These are phyloP conservation scores for Polypedilum vanderplanki DNA, from an alignment of 1,140 invertebrate genomes.

Conservation along the genomic window DNA sequence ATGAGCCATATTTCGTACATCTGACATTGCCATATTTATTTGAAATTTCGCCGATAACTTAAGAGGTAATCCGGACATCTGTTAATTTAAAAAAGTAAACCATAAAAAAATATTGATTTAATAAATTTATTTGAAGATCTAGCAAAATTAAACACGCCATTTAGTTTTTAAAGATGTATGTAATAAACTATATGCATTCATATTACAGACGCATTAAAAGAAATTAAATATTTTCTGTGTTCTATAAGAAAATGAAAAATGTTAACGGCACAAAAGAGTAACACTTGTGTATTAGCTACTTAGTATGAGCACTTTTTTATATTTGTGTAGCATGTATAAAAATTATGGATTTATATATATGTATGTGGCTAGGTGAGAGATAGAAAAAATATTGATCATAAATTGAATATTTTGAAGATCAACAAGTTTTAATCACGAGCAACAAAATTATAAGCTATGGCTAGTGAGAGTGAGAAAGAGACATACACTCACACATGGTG, in stretches of 20 bases:
- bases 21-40: constrained; percentile 72
- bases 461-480: not conserved
- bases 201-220: too few species aligned
- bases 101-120: not conserved
- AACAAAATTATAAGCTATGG: not conserved
- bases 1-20: constrained; percentile 55
- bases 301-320: too few species aligned
- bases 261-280: not conserved
- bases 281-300: not conserved
- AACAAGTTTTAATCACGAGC: constrained; percentile 5
- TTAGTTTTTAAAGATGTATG: too few species aligned
- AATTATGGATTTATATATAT: too few species aligned
- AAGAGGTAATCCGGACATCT: constrained; percentile 66
- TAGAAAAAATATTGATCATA: not conserved
- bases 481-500: too few species aligned
- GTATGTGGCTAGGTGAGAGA: not conserved
- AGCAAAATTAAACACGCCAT: not conserved
- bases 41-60: constrained; percentile 68
- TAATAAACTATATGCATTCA: too few species aligned
- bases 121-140: not conserved
- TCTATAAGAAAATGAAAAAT: not conserved
- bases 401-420: constrained; percentile 6
- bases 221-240: too few species aligned
- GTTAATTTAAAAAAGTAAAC: constrained; percentile 37
- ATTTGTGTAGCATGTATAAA: too few species aligned